Percentiles rank a stretch among this genome's conserved stretches.
Evolutionary conservation across 1,140 invertebrate genomes (phyloP).

Genomic region (Leptoteleia sp.): DNA sequence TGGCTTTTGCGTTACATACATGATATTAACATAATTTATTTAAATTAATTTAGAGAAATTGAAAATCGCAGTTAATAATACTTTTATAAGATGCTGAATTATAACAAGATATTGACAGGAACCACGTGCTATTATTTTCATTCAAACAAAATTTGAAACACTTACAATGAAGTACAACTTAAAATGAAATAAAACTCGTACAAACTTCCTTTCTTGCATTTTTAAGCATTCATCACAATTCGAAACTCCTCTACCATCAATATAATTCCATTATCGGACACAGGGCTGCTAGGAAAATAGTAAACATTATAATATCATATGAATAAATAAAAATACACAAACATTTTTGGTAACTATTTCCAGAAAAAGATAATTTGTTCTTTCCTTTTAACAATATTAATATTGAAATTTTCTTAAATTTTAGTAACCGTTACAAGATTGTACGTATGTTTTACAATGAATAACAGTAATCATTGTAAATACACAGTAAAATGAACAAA

Average conservation of each 20-base stretch:
- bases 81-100: neutral
- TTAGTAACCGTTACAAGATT: too few species aligned
- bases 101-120: conserved; percentile 4
- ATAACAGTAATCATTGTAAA: too few species aligned
- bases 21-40: conserved; percentile 20
- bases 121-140: conserved; percentile 8
- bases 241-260: conserved; percentile 9
- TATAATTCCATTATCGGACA: conserved; percentile 4
- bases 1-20: conserved; percentile 14
- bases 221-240: neutral
- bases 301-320: neutral
- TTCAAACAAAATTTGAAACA: neutral
- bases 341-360: too few species aligned
- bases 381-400: too few species aligned
- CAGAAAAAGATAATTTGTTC: too few species aligned
- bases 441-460: too few species aligned
- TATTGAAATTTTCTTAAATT: too few species aligned
- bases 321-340: neutral
- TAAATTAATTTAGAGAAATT: conserved; percentile 7
- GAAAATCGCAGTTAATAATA: neutral
- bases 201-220: too few species aligned
- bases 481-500: too few species aligned
- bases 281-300: conserved; percentile 20
- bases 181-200: too few species aligned
- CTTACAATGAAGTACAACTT: neutral